Evolutionary conservation across 2,797 vertebrate species (phyloP).

Genomic region (Danio jaintianensis): DNA sequence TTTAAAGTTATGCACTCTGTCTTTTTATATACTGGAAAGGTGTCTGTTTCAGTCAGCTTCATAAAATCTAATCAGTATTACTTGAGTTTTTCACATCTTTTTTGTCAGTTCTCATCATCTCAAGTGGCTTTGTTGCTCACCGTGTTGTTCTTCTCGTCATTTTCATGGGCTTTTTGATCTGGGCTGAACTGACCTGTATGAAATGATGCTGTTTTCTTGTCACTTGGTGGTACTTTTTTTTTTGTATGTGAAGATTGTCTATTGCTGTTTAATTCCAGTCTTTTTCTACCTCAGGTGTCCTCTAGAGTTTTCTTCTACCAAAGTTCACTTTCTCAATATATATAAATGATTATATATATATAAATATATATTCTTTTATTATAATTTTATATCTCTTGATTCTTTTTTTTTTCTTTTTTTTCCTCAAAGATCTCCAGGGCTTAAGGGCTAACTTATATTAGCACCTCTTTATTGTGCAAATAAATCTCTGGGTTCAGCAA

Average conservation of each 20-base stretch:
- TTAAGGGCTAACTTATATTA: conserved; percentile 91
- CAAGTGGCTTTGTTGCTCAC: conserved; percentile 80
- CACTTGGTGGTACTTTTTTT: conserved; percentile 83
- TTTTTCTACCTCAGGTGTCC: conserved; percentile 94
- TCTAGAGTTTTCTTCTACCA: conserved; percentile 93
- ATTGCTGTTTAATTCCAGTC: conserved; percentile 92
- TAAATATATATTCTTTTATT: conserved; percentile 85
- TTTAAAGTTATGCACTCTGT: conserved; percentile 87
- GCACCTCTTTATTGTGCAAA: conserved; percentile 89
- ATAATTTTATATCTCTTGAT: conserved; percentile 70
- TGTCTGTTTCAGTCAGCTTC: conserved; percentile 76
- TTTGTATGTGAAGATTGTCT: conserved; percentile 85
- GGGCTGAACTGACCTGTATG: conserved; percentile 90
- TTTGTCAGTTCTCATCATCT: conserved; percentile 78
- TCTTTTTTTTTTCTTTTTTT: conserved; percentile 64
- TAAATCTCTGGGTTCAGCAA: conserved; percentile 89
- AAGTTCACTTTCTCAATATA: conserved; percentile 90
- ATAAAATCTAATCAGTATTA: conserved; percentile 90
- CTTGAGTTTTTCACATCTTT: conserved; percentile 78
- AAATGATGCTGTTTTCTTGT: conserved; percentile 85
- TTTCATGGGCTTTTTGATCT: conserved; percentile 76
- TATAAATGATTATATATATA: conserved; percentile 69
- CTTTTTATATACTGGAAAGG: conserved; percentile 86
- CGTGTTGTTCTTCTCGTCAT: conserved; percentile 84
- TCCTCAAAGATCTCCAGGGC: conserved; percentile 86